A percentile compares a stretch with the other conserved stretches of the same genome.
Evolutionary conservation across 2,888 invertebrate species (phyloP).

Genomic region (Hemithea aestivaria): DNA sequence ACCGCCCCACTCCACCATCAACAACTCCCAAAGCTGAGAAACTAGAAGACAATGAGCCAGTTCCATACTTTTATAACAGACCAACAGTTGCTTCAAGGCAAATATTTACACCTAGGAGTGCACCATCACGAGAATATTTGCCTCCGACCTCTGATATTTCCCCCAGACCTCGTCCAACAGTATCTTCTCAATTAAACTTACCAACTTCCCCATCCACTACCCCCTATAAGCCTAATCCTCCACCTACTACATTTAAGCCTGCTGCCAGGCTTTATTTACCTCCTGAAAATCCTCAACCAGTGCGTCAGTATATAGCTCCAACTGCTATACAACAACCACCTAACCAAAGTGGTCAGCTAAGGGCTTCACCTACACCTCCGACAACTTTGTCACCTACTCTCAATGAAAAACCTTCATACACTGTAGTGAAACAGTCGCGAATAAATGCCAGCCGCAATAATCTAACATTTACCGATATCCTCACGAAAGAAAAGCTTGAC

Average conservation of each 20-base stretch:
- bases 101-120: conserved; percentile 34
- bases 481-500: conserved; percentile 66
- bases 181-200: conserved; percentile 38
- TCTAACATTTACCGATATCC: conserved; percentile 58
- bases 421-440: conserved; percentile 34
- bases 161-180: conserved; percentile 27
- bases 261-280: conserved; percentile 52
- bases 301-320: conserved; percentile 53
- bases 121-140: conserved; percentile 35
- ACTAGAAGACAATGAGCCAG: conserved; percentile 18
- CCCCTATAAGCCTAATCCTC: conserved; percentile 46
- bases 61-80: conserved; percentile 36
- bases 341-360: conserved; percentile 35
- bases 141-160: conserved; percentile 39
- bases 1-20: conserved; percentile 32
- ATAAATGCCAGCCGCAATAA: conserved; percentile 49
- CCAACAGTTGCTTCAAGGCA: conserved; percentile 42
- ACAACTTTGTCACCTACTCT: conserved; percentile 5
- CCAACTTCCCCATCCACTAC: conserved; percentile 42
- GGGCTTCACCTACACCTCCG: conserved; percentile 17
- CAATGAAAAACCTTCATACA: conserved; percentile 12
- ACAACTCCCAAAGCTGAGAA: conserved; percentile 10
- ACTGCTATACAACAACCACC: conserved; percentile 30
- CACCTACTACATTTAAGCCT: conserved; percentile 58
- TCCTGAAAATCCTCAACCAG: conserved; percentile 39